Evolutionary conservation across 2,797 vertebrate species (phyloP).

Genomic region (Tangara arthus): DNA sequence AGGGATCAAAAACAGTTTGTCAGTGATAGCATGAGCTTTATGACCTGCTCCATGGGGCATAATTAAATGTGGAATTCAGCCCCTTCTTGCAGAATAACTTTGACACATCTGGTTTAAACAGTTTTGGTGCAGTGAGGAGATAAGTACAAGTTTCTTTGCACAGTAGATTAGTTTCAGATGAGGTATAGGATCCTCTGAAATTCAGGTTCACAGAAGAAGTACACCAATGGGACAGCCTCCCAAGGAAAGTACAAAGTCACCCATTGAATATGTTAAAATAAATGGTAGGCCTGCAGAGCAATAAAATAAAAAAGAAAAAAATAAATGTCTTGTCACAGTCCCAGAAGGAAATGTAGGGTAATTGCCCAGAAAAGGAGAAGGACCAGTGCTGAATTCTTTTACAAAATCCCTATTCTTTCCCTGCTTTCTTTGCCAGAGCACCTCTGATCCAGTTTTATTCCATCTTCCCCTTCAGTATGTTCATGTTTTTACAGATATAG

Average conservation of each 20-base stretch:
- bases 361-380: neutral
- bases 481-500: constrained; percentile 52
- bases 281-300: neutral
- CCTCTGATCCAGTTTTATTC: constrained; percentile 51
- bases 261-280: neutral
- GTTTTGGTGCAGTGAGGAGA: constrained; percentile 21
- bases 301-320: neutral
- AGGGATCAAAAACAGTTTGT: constrained; percentile 31
- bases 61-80: constrained; percentile 55
- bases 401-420: constrained; percentile 30
- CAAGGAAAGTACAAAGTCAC: constrained; percentile 1
- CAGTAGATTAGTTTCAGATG: constrained; percentile 61
- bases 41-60: constrained; percentile 29
- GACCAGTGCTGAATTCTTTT: constrained; percentile 26
- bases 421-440: constrained; percentile 35
- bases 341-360: neutral
- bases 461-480: neutral
- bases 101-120: constrained; percentile 59
- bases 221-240: neutral
- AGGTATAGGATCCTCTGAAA: constrained; percentile 6
- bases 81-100: constrained; percentile 48
- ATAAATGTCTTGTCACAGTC: neutral
- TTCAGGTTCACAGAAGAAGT: neutral
- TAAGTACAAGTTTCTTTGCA: constrained; percentile 51
- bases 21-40: constrained; percentile 52